Percentiles rank a stretch among this genome's conserved stretches.
Evolutionary conservation across 2,888 invertebrate genomes (phyloP).

Genomic region (Napeogenes inachia): DNA sequence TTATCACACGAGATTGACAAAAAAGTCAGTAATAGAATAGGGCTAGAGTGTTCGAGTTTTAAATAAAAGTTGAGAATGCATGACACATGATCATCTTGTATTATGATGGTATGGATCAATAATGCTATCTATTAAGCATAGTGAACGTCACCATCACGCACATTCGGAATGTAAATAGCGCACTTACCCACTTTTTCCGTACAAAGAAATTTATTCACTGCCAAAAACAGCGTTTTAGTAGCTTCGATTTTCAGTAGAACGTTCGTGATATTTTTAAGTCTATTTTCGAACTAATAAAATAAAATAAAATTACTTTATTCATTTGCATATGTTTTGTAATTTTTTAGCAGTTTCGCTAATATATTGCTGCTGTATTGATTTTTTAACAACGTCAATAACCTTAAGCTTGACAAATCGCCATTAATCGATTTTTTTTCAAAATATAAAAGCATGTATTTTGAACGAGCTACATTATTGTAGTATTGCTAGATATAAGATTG

Average conservation of each 20-base stretch:
- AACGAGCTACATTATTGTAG: no score
- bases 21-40: no score
- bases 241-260: constrained; percentile 1
- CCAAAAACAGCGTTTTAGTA: constrained; percentile 38
- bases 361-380: no score
- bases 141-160: constrained; percentile 42
- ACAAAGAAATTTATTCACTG: constrained; percentile 67
- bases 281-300: constrained; percentile 2
- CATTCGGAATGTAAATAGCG: constrained; percentile 64
- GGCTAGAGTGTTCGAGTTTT: no score
- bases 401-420: no score
- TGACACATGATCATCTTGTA: neutral
- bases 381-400: no score
- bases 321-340: neutral
- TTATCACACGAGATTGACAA: no score
- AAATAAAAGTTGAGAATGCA: no score
- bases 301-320: neutral
- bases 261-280: neutral
- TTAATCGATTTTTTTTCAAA: no score
- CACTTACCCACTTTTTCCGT: constrained; percentile 66
- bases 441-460: no score
- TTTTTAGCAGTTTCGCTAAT: no score
- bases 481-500: no score
- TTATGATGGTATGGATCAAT: constrained; percentile 24
- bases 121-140: constrained; percentile 46